Evolutionary conservation across 2,113 vertebrate species (phyloP).

Genomic region (Alosa alosa): DNA sequence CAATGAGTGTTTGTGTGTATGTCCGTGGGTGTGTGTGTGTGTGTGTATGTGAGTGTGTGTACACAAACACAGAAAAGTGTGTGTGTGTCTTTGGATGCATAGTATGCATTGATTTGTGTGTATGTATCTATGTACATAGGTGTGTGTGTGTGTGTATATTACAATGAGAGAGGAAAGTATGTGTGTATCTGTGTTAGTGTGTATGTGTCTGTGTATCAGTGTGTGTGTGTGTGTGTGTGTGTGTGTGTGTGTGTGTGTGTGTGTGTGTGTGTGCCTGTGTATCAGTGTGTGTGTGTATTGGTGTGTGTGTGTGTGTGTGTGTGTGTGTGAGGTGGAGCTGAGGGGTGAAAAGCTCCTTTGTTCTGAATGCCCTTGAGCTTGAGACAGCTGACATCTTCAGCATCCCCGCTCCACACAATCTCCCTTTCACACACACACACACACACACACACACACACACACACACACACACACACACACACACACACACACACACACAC

Average conservation of each 20-base stretch:
- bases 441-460: constrained; percentile 5
- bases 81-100: background rate
- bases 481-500: background rate
- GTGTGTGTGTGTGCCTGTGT: background rate
- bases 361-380: constrained; percentile 71
- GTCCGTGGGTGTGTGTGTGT: background rate
- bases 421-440: constrained; percentile 56
- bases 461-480: background rate
- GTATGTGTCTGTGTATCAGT: background rate
- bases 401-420: constrained; percentile 60
- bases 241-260: background rate
- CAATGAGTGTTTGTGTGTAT: too few species aligned
- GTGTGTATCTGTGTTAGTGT: background rate
- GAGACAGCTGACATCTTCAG: constrained; percentile 76
- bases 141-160: background rate
- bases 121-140: background rate
- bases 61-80: background rate
- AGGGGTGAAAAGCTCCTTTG: constrained; percentile 71
- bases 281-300: too few species aligned
- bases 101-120: background rate
- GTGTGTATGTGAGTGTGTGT: background rate
- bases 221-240: background rate
- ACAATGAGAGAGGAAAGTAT: background rate
- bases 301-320: background rate
- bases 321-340: constrained; percentile 44